phyloP scores from a whole-genome alignment of 2,888 invertebrate species.

The Pyrrhosoma nymphula region DNA sequence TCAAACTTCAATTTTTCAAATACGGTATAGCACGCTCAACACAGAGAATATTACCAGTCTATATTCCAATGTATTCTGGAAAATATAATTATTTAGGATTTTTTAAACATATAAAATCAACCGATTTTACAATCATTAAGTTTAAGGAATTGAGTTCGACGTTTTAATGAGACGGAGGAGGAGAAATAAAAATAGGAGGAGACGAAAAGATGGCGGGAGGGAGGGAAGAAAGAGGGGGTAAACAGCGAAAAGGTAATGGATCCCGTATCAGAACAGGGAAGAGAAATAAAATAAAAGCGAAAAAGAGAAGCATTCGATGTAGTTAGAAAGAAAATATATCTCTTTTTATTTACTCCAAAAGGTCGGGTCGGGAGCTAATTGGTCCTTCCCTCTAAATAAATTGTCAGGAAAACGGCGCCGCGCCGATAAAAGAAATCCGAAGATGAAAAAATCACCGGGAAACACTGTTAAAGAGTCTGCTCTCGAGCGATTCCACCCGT shows the following conservation, averaged over 20 bases:
- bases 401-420: not conserved
- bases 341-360: not conserved
- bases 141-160: not conserved
- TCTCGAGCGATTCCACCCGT: not conserved
- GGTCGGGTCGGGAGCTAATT: not conserved
- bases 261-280: not conserved
- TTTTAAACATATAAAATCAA: too few species aligned
- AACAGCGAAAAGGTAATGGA: not conserved
- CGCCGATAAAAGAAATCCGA: not conserved
- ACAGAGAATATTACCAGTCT: too few species aligned
- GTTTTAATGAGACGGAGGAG: not conserved
- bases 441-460: too few species aligned
- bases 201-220: not conserved
- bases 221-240: not conserved
- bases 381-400: not conserved
- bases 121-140: too few species aligned
- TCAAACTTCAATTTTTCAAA: too few species aligned
- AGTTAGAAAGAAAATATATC: not conserved
- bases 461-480: too few species aligned
- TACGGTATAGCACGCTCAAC: too few species aligned
- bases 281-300: not conserved
- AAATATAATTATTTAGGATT: too few species aligned
- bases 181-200: too few species aligned
- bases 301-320: not conserved
- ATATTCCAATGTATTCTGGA: too few species aligned